Percentiles rank a stretch among this genome's conserved stretches.
Evolutionary conservation across 2,797 vertebrate genomes (phyloP).

Genomic region (Sebastes paucispinis): DNA sequence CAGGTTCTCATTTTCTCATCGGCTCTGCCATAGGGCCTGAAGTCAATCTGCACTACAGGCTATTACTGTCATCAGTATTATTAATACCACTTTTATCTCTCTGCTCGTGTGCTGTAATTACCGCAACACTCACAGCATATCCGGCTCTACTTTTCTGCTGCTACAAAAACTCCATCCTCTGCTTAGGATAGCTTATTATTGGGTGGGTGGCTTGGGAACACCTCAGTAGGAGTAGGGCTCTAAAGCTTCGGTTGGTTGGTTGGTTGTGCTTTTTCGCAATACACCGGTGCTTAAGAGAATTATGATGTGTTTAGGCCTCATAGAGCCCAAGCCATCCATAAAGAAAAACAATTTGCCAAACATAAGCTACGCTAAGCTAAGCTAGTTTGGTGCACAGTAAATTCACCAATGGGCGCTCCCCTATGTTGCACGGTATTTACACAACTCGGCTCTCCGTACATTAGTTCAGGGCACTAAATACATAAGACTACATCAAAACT

Average conservation of each 20-base stretch:
- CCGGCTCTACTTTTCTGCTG: constrained; percentile 18
- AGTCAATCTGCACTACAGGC: constrained; percentile 66
- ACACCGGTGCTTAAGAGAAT: background rate
- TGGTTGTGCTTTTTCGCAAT: constrained; percentile 7
- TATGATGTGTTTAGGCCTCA: background rate
- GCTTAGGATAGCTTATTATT: constrained; percentile 34
- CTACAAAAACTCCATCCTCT: constrained; percentile 18
- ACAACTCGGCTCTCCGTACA: background rate
- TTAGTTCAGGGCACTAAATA: background rate
- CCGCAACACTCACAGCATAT: constrained; percentile 49
- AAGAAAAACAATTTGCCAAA: background rate
- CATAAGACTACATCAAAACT: constrained; percentile 5
- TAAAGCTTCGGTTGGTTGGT: background rate
- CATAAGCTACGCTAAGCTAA: background rate
- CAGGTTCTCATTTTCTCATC: constrained; percentile 42
- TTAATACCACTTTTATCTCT: constrained; percentile 70
- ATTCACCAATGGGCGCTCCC: background rate
- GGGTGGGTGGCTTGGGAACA: constrained; percentile 18
- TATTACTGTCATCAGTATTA: constrained; percentile 68
- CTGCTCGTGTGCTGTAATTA: constrained; percentile 62
- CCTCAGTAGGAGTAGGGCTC: background rate
- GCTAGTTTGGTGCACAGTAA: background rate
- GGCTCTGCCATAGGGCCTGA: constrained; percentile 32
- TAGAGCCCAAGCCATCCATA: background rate
- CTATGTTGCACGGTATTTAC: background rate